A percentile compares a stretch with the other conserved stretches of the same genome.
Evolutionary conservation across 1,140 invertebrate species (phyloP).

Genomic region (Helicoverpa armigera): DNA sequence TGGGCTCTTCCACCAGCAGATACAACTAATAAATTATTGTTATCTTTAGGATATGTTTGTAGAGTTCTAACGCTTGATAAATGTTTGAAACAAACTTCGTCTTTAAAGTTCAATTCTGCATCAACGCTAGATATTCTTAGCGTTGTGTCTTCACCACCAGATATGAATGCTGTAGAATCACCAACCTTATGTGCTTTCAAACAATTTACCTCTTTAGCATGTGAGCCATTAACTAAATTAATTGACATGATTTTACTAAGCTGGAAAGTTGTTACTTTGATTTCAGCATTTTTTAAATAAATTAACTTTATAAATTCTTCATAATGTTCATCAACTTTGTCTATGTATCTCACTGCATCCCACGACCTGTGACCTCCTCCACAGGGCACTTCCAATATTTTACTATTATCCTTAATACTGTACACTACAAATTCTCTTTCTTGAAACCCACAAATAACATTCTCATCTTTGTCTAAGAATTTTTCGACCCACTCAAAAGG

Average conservation of each 20-base stretch:
- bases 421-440: conserved; percentile 88
- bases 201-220: conserved; percentile 88
- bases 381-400: conserved; percentile 86
- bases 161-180: conserved; percentile 80
- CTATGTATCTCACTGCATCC: conserved; percentile 88
- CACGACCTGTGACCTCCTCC: conserved; percentile 94
- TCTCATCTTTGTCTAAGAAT: conserved; percentile 79
- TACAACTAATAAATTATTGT: conserved; percentile 86
- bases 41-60: conserved; percentile 67
- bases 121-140: conserved; percentile 84
- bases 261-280: conserved; percentile 80
- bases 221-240: conserved; percentile 87
- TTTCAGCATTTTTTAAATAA: conserved; percentile 89
- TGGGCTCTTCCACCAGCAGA: conserved; percentile 93
- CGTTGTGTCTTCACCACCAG: conserved; percentile 91
- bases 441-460: conserved; percentile 90
- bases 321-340: conserved; percentile 61
- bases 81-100: conserved; percentile 88
- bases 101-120: conserved; percentile 72
- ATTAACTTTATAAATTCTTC: conserved; percentile 86
- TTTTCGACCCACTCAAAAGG: conserved; percentile 90
- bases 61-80: conserved; percentile 90
- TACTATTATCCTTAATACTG: conserved; percentile 76
- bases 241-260: conserved; percentile 71
- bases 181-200: conserved; percentile 71